These are phyloP conservation scores for Athalia cordata DNA, from an alignment of 2,888 invertebrate genomes.

Conservation along the genomic window DNA sequence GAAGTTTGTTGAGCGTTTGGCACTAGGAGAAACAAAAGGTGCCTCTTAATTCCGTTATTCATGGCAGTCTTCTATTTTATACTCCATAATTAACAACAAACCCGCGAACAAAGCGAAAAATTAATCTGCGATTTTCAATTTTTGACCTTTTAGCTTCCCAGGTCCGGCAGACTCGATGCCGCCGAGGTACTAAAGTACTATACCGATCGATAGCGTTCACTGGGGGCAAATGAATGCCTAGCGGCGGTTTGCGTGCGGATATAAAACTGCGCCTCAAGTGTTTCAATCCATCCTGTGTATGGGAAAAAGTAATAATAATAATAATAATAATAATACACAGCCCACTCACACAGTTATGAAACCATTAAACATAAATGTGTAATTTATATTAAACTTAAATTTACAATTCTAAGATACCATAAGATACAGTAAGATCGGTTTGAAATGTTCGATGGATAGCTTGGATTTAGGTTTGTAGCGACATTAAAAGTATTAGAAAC, in stretches of 20 bases:
- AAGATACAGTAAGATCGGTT: constrained; percentile 24
- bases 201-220: constrained; percentile 54
- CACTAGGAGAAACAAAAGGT: neutral
- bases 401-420: constrained; percentile 56
- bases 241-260: constrained; percentile 41
- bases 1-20: neutral
- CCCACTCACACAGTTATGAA: constrained; percentile 53
- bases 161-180: constrained; percentile 74
- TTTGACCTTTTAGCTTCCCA: constrained; percentile 74
- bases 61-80: constrained; percentile 32
- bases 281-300: constrained; percentile 45
- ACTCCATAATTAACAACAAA: constrained; percentile 16
- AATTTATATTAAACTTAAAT: constrained; percentile 61
- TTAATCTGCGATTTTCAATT: constrained; percentile 72
- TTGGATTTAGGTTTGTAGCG: constrained; percentile 43
- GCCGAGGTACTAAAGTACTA: constrained; percentile 71
- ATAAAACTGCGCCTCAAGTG: constrained; percentile 40
- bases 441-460: constrained; percentile 32
- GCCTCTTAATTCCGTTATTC: neutral
- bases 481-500: constrained; percentile 31
- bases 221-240: constrained; percentile 47
- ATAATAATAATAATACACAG: constrained; percentile 47
- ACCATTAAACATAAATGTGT: constrained; percentile 57
- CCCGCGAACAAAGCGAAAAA: constrained; percentile 50
- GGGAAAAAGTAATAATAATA: constrained; percentile 19